Percentiles rank a stretch among this genome's conserved stretches.
Evolutionary conservation across 2,888 invertebrate species (phyloP).

Genomic region (Phrixothrix hirtus): DNA sequence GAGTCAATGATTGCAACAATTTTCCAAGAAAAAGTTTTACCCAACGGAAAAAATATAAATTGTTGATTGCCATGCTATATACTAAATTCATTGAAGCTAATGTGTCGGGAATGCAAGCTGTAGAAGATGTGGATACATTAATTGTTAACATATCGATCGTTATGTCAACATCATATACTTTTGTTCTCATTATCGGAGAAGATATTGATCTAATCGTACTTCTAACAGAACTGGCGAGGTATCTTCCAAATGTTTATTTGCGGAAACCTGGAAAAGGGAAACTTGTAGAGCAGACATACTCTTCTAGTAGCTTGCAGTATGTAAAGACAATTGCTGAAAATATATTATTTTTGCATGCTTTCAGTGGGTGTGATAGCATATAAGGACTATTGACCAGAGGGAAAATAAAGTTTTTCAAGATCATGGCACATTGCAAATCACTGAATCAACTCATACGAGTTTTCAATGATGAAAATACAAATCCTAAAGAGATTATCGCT

Average conservation of each 20-base stretch:
- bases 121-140: constrained; percentile 2
- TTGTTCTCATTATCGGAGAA: constrained; percentile 3
- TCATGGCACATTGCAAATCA: not conserved
- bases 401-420: not conserved
- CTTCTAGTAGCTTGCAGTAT: constrained; percentile 2
- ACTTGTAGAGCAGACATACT: constrained; percentile 1
- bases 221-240: constrained; percentile 5
- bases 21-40: constrained; percentile 3
- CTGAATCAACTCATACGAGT: not conserved
- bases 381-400: not conserved
- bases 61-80: constrained; percentile 1
- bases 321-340: not conserved
- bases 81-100: not conserved
- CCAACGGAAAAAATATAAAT: no score
- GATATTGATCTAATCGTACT: constrained; percentile 5
- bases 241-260: not conserved
- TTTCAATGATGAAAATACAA: not conserved
- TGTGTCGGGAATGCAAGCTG: not conserved
- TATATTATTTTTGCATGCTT: constrained; percentile 1
- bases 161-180: not conserved
- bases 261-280: constrained; percentile 4
- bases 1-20: not conserved
- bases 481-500: not conserved
- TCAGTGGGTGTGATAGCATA: not conserved
- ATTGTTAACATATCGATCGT: constrained; percentile 3